Conservation (phyloP, 2,797 vertebrate species). For the Todus mexicanus region DNA sequence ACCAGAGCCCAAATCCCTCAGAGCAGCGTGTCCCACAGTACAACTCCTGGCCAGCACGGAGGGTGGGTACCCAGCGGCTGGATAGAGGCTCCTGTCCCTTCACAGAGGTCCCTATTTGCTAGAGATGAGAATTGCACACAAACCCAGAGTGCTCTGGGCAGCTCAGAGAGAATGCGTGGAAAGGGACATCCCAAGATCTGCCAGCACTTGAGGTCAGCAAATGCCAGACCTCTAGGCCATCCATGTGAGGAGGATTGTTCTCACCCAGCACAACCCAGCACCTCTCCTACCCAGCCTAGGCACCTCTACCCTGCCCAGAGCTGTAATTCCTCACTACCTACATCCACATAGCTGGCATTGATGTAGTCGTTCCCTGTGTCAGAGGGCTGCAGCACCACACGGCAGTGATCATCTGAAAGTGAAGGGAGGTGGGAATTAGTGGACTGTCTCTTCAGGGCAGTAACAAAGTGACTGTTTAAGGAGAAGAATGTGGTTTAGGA, state of each 20-base stretch:
- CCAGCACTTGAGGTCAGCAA: background rate
- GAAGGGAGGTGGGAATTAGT: background rate
- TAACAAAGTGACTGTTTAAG: background rate
- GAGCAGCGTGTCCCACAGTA: background rate
- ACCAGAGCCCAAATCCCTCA: background rate
- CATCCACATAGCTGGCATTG: slow-evolving; percentile 65
- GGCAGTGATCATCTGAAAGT: slow-evolving; percentile 58
- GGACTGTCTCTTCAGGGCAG: background rate
- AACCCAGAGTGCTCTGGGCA: background rate
- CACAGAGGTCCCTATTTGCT: background rate
- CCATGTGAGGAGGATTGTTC: background rate
- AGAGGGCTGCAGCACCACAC: slow-evolving; percentile 44
- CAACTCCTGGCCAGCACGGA: background rate
- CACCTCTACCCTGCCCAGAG: background rate
- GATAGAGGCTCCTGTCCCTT: background rate
- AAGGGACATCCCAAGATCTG: background rate
- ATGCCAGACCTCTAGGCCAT: background rate
- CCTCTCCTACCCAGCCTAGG: background rate
- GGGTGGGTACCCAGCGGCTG: background rate
- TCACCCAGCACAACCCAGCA: background rate
- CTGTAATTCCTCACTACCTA: background rate
- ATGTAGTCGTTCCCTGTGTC: slow-evolving; percentile 13
- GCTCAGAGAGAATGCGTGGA: background rate
- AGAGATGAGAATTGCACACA: background rate
- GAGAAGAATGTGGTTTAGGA: background rate